phyloP scores from a whole-genome alignment of 1,140 invertebrate genomes.

The Bathynomus jamesi region DNA sequence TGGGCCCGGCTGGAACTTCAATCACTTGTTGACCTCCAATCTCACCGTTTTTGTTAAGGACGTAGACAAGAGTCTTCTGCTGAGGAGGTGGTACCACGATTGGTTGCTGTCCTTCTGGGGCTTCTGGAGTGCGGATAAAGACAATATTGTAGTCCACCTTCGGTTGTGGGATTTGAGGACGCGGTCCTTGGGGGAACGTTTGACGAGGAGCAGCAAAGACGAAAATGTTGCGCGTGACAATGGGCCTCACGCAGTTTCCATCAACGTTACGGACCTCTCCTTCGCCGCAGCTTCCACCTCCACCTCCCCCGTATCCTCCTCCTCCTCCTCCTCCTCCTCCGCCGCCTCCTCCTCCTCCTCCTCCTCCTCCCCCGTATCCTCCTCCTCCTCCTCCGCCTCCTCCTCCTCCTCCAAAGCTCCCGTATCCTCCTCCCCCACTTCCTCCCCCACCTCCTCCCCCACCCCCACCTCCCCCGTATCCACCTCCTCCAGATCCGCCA shows the following conservation, averaged over 20 bases:
- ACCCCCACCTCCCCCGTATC: too few relatives aligned
- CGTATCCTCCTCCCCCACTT: too few relatives aligned
- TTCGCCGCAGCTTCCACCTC: constrained; percentile 8
- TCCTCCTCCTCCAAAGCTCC: too few relatives aligned
- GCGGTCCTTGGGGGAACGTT: constrained; percentile 11
- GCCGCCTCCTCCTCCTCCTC: too few relatives aligned
- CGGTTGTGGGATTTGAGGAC: constrained; percentile 20
- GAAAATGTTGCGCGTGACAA: constrained; percentile 22
- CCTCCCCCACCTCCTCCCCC: too few relatives aligned
- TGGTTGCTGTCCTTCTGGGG: background rate
- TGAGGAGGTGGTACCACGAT: constrained; percentile 28
- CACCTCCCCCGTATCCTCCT: too few relatives aligned
- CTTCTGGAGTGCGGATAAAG: constrained; percentile 31
- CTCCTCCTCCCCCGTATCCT: too few relatives aligned
- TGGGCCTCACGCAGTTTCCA: constrained; percentile 25
- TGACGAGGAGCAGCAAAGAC: constrained; percentile 21
- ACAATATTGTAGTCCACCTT: constrained; percentile 29
- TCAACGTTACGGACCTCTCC: constrained; percentile 26
- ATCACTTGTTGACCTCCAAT: constrained; percentile 17
- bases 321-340: too few relatives aligned
- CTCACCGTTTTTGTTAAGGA: constrained; percentile 28
- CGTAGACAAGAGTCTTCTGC: too few relatives aligned
- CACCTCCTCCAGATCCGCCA: too few relatives aligned
- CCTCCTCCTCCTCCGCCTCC: too few relatives aligned
- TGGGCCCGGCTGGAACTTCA: constrained; percentile 17